Conservation (phyloP, 1,140 invertebrate species). For the Drosophila ohnishii region DNA sequence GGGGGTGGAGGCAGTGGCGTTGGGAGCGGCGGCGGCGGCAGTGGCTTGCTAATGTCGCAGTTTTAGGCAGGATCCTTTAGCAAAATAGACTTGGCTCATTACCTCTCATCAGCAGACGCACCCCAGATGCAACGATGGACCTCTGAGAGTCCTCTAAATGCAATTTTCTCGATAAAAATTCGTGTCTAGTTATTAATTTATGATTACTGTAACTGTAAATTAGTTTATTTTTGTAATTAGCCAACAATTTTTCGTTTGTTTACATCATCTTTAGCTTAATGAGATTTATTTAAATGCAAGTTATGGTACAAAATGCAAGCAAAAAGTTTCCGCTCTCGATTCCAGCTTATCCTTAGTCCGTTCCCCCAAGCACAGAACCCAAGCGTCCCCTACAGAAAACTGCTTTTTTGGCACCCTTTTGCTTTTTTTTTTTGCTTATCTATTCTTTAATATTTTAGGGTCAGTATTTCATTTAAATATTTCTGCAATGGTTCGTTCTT, state of each 20-base stretch:
- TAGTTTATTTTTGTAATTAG: constrained; percentile 76
- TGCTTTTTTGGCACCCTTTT: constrained; percentile 2
- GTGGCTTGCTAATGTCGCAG: constrained; percentile 73
- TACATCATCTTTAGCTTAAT: constrained; percentile 61
- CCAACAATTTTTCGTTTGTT: constrained; percentile 64
- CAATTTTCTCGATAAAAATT: constrained; percentile 72
- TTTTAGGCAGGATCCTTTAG: constrained; percentile 73
- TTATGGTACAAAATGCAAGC: constrained; percentile 68
- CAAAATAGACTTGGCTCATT: constrained; percentile 74
- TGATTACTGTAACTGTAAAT: constrained; percentile 68
- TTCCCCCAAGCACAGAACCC: constrained; percentile 2
- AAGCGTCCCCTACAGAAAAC: constrained; percentile 1
- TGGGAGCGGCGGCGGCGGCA: constrained; percentile 54
- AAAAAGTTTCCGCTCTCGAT: constrained; percentile 58
- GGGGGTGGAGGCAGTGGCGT: constrained; percentile 46
- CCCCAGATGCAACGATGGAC: constrained; percentile 30
- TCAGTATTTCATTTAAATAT: constrained; percentile 66
- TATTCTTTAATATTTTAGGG: constrained; percentile 33
- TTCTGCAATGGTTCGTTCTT: constrained; percentile 74
- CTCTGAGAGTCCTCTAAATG: constrained; percentile 50
- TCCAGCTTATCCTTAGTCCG: constrained; percentile 33
- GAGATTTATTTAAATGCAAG: constrained; percentile 74
- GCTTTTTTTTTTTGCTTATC: constrained; percentile 12
- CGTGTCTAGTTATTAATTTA: constrained; percentile 73
- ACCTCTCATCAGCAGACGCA: constrained; percentile 60